A percentile compares a stretch with the other conserved stretches of the same genome.
These are phyloP conservation scores for Rhyacophila evoluta DNA, from an alignment of 2,888 invertebrate species.

Conservation along the genomic window DNA sequence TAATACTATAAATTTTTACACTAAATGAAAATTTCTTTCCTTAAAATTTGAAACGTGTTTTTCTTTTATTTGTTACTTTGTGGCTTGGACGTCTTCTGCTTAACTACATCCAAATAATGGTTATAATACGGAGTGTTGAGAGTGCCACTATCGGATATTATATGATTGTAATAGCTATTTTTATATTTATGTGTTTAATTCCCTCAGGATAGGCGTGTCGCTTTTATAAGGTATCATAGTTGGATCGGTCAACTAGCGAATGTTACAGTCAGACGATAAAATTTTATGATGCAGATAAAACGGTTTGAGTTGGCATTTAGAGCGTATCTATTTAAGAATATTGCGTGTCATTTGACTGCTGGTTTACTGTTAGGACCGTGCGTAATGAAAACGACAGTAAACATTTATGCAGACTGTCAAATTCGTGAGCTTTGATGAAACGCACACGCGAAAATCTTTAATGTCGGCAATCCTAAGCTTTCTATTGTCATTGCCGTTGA, in stretches of 20 bases:
- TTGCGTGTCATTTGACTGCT: background rate
- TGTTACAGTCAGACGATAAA: background rate
- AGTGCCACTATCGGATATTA: no score
- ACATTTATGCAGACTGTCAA: conserved; percentile 8
- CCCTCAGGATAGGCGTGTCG: conserved; percentile 6
- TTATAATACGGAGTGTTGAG: no score
- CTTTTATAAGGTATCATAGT: background rate
- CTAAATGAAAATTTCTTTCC: no score
- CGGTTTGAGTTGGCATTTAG: conserved; percentile 24
- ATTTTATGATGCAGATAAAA: conserved; percentile 12
- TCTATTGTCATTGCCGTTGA: background rate
- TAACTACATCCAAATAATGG: no score
- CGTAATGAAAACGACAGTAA: conserved; percentile 22
- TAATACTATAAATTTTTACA: no score
- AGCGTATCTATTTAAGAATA: conserved; percentile 13
- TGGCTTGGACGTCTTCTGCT: no score
- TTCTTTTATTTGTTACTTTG: no score
- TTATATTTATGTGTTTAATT: conserved; percentile 7
- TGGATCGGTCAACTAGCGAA: conserved; percentile 10
- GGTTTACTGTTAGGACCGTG: background rate
- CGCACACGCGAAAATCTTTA: background rate
- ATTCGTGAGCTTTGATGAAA: conserved; percentile 2
- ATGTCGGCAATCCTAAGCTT: background rate
- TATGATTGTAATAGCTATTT: background rate
- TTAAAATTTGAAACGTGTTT: no score